These are phyloP conservation scores for Charaxes varanes DNA, from an alignment of 1,140 invertebrate genomes.

Conservation along the genomic window DNA sequence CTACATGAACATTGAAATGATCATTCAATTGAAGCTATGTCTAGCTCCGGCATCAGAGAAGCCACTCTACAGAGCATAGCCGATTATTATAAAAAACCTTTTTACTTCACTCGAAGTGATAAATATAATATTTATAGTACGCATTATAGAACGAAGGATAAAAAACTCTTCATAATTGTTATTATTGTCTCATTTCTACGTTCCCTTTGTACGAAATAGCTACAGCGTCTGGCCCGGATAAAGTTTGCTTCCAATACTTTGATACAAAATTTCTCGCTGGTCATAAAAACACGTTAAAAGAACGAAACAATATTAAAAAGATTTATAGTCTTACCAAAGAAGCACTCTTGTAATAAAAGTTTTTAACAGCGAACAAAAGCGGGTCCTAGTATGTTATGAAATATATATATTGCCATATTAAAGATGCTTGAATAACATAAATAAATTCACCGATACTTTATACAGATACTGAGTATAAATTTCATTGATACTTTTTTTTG, in stretches of 20 bases:
- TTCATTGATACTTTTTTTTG: too few relatives aligned
- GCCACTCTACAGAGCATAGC: too few relatives aligned
- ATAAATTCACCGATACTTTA: background rate
- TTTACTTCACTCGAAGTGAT: background rate
- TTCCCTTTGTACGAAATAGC: background rate
- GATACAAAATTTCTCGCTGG: constrained; percentile 7
- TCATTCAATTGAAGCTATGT: too few relatives aligned
- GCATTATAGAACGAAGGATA: too few relatives aligned
- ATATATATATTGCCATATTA: background rate
- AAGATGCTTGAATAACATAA: background rate
- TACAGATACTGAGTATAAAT: too few relatives aligned
- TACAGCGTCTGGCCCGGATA: constrained; percentile 2
- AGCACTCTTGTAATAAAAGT: constrained; percentile 7
- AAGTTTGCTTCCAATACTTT: constrained; percentile 6
- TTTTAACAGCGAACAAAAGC: constrained; percentile 5
- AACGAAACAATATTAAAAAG: constrained; percentile 6
- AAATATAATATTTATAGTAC: background rate
- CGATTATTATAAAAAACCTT: too few relatives aligned
- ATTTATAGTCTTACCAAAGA: constrained; percentile 8
- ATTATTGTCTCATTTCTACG: constrained; percentile 4
- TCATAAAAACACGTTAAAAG: constrained; percentile 6
- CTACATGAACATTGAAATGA: too few relatives aligned
- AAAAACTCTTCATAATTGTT: too few relatives aligned
- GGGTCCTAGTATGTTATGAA: constrained; percentile 2
- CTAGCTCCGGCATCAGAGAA: too few relatives aligned